Evolutionary conservation across 2,888 invertebrate genomes (phyloP).

Genomic region (Caenorhabditis zanzibari): DNA sequence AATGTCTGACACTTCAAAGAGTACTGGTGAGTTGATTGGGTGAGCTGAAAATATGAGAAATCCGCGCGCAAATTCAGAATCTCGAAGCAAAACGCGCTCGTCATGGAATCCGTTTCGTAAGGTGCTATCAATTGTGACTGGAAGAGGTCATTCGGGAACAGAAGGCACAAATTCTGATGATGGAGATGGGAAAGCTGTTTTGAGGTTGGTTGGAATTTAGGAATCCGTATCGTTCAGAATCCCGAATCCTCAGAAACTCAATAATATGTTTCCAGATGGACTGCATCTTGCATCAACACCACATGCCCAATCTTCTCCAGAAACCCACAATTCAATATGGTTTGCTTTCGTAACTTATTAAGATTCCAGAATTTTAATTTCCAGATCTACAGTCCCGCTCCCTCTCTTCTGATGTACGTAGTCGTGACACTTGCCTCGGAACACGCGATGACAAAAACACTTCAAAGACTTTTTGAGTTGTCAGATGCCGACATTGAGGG

Average conservation of each 20-base stretch:
- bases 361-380: neutral
- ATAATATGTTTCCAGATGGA: constrained; percentile 48
- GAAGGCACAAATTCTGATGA: constrained; percentile 8
- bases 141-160: neutral
- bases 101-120: constrained; percentile 47
- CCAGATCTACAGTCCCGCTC: constrained; percentile 41
- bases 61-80: constrained; percentile 19
- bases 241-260: neutral
- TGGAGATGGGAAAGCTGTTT: neutral
- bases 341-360: neutral
- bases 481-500: constrained; percentile 45
- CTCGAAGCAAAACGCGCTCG: constrained; percentile 33
- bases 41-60: neutral
- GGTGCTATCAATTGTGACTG: constrained; percentile 38
- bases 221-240: neutral
- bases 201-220: constrained; percentile 5
- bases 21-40: constrained; percentile 36
- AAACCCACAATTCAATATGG: constrained; percentile 61
- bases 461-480: constrained; percentile 41
- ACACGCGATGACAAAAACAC: constrained; percentile 24
- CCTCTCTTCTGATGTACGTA: constrained; percentile 56
- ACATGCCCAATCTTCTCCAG: constrained; percentile 58
- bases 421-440: constrained; percentile 49
- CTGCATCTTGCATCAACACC: constrained; percentile 52
- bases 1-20: constrained; percentile 59